Evolutionary conservation across 2,113 vertebrate species (phyloP), one percentile per base, ranked within the genome.

Genomic region (Mormyrus lacerda): DNA sequence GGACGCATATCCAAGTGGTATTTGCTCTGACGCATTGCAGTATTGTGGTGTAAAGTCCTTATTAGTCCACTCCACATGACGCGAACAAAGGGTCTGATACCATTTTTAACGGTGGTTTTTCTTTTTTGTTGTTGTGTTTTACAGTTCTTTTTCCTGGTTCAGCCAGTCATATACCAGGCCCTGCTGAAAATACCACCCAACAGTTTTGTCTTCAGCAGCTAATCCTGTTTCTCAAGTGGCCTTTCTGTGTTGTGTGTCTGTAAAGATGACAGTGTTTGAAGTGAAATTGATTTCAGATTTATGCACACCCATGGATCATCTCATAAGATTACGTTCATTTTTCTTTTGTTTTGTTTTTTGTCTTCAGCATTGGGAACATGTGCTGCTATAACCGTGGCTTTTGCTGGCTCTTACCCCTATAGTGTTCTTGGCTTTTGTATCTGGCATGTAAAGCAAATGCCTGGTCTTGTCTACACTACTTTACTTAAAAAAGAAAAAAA

Each of bases 91-190:
- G 97, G 97, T 97, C 97, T 97, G 97, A 97, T 96, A 97, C 96
- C 96, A 97, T 97, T 95, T 98, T 99, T 99, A 99, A 99, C 97
- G 96, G 98, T 99, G 97, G 97, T 98, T 97, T 99, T 99, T 99
- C 97, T 98, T 99, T 98, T 97, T 99, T 99, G 97, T 99, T 99
- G 97, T 99, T 99, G 98, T 99, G 98, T 99, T 99, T 99, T 99
- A 98, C 98, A 99, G 98, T 99, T 99, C 97, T 99, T 99, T 99
- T 99, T 97, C 98, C 98, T 99, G 98, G 98, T 99, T 99, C 98
- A 98, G 97, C 98, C 98, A 98, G 97, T 98, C 98, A 98, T 98
- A 97, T 98, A 98, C 98, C 98, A 98, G 98, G 97, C 97, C 97
- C 98, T 97, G 98, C 98, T 98, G 98, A 99, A 98, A 99, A 99